These are phyloP conservation scores for Osedax frankpressi DNA, from an alignment of 2,888 invertebrate genomes.

Conservation along the genomic window DNA sequence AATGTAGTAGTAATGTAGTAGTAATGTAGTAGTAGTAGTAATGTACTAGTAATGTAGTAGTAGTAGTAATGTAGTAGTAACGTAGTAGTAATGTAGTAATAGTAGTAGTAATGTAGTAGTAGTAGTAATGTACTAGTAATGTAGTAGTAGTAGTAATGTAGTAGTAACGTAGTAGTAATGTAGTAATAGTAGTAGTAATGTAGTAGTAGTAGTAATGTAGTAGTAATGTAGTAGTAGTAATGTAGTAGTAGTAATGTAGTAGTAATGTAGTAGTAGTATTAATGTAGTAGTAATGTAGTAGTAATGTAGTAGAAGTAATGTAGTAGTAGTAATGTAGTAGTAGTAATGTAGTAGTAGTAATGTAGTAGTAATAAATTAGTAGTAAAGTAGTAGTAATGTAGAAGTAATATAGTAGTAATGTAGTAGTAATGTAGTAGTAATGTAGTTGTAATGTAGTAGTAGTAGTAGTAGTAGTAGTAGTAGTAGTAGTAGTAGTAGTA, in stretches of 20 bases:
- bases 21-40: background rate
- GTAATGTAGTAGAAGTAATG: no score
- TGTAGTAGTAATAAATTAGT: background rate
- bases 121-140: background rate
- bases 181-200: background rate
- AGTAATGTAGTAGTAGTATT: background rate
- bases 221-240: background rate
- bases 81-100: no score
- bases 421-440: background rate
- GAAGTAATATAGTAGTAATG: background rate
- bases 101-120: background rate
- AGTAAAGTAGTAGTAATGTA: no score
- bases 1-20: background rate
- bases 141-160: background rate
- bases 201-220: background rate
- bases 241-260: background rate
- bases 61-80: background rate
- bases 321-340: background rate
- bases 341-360: background rate
- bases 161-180: no score
- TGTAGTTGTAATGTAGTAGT: no score
- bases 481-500: background rate
- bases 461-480: background rate
- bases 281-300: background rate
- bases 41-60: no score